phyloP scores from a whole-genome alignment of 1,140 invertebrate genomes.

The Drosophila tani region DNA sequence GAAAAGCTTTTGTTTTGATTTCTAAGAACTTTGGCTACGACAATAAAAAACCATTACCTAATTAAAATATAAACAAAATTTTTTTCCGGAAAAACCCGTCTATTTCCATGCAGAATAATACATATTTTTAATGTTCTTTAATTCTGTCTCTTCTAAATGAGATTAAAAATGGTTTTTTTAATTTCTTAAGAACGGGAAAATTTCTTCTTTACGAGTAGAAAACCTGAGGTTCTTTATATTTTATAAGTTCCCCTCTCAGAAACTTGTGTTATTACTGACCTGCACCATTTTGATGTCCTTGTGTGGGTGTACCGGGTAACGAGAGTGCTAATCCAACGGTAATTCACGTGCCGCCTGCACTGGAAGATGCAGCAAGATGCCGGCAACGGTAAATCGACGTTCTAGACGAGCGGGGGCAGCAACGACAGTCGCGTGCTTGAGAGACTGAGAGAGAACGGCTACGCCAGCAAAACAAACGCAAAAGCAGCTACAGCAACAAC shows the following conservation, averaged over 20 bases:
- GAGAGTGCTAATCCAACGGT: slow-evolving; percentile 26
- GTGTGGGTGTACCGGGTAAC: slow-evolving; percentile 1
- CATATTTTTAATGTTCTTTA: no score
- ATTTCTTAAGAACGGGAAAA: no score
- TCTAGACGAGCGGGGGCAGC: not conserved
- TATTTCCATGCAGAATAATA: no score
- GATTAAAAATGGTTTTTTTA: no score
- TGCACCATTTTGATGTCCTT: slow-evolving; percentile 61
- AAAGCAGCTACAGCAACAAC: slow-evolving; percentile 52
- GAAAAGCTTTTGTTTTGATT: no score
- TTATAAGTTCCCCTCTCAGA: not conserved
- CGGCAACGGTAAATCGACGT: slow-evolving; percentile 3
- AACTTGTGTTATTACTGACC: slow-evolving; percentile 34
- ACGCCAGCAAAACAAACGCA: slow-evolving; percentile 50
- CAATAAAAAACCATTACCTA: no score
- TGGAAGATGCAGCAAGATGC: not conserved
- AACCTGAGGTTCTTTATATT: not conserved
- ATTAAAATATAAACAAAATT: no score
- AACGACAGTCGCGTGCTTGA: not conserved
- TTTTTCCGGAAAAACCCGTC: no score
- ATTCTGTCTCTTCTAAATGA: no score
- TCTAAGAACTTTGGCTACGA: no score
- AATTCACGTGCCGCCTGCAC: not conserved
- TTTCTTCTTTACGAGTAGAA: no score
- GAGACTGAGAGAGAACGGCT: slow-evolving; percentile 10